Percentiles rank a stretch among this genome's conserved stretches.
These are phyloP conservation scores for Stichopus chloronotus DNA, from an alignment of 35 echinoderm and acorn worm genomes.

Conservation along the genomic window DNA sequence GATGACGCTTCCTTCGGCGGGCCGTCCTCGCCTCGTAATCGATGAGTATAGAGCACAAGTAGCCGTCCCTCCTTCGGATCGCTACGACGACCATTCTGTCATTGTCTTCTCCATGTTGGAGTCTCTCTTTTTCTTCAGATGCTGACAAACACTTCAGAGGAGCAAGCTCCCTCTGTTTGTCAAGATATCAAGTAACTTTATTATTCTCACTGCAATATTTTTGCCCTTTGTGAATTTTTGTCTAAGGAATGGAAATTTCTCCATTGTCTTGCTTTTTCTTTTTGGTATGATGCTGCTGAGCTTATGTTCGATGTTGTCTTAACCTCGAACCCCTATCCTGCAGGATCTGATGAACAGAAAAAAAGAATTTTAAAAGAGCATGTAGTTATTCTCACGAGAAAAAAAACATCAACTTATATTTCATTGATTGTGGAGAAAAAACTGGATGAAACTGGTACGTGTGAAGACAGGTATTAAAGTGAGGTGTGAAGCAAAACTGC, in stretches of 20 bases:
- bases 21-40: background rate
- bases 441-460: too few species aligned
- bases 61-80: too few species aligned
- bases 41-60: background rate
- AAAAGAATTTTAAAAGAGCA: background rate
- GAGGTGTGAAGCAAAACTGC: too few species aligned
- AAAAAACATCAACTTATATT: too few species aligned
- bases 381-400: too few species aligned
- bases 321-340: conserved; percentile 49
- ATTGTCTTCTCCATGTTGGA: too few species aligned
- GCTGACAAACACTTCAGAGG: background rate
- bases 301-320: conserved; percentile 44
- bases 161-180: background rate
- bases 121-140: too few species aligned
- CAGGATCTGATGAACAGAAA: conserved; percentile 2
- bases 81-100: too few species aligned
- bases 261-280: background rate
- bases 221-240: background rate
- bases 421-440: too few species aligned
- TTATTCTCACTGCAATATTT: background rate
- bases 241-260: conserved; percentile 21
- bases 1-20: background rate
- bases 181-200: background rate
- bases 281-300: background rate
- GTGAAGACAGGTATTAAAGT: too few species aligned